Base-by-base conservation (phyloP, 2,113 vertebrate species). In the Lutjanus erythropterus region DNA sequence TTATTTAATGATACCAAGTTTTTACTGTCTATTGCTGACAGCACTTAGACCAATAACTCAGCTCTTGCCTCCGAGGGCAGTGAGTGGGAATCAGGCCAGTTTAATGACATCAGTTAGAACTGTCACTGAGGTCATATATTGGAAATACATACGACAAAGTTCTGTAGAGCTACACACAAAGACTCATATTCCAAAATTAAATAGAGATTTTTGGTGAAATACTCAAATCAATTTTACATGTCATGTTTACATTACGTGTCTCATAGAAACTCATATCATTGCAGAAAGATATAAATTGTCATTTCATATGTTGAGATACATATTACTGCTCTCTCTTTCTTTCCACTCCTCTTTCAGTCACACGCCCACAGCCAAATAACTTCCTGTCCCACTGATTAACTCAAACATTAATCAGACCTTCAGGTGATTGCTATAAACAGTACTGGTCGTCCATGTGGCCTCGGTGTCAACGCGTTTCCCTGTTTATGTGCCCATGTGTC, bases 351-450 rank as follows among this genome's bases (percentile, higher is more conserved):
- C 66, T 29, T 69, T 85, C 78, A 67, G 15, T 70, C 29, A 2
- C 56, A 66, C 59, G 52, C 58, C 81, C 76, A 87, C 82, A 82
- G 64, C 65, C 50, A 21, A 62, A 92, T 67, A 65, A 74, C 82
- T 85, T 87, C 83, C 83, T 76, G 73, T 71, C 53, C 65, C 72
- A 16, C 89, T 93, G 90, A 92, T 93, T 88, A 91, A 90, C 68
- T 71, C 75, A 73, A 89, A 86, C 89, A 94, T 93, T 89, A 92
- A 91, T 92, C 93, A 94, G 80, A 62, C 61, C 56, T 85, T 67
- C 72, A 86, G 78, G 84, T 90, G 88, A 92, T 87, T 92, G 69
- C 81, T 87, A 85, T 91, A 93, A 93, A 94, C 88, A 92, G 68
- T 75, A 85, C 69, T 67, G 86, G 86, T 87, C 78, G 75, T 87